Evolutionary conservation across 2,797 vertebrate genomes (phyloP), one percentile per base, ranked within the genome.

Genomic region (Diplodus sargus): DNA sequence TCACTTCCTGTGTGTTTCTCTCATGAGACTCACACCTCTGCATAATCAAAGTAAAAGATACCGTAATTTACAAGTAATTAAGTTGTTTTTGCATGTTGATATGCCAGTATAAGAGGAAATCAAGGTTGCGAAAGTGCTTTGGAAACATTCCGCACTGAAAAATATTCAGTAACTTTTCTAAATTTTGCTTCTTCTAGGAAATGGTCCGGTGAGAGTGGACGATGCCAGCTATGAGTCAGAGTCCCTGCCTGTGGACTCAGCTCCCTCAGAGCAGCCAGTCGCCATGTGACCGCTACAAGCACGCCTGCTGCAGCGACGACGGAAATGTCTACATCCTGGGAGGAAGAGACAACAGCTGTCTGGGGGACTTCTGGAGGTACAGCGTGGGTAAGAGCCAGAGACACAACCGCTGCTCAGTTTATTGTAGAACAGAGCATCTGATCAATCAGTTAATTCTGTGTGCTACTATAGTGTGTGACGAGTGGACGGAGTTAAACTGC

Each of bases 291-390:
- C 96, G 97, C 60, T 96, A 89, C 66, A 97, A 96, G 48, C 97
- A 97, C 0, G 94, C 96, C 56, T 96, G 95, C 84, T 94, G 93
- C 84, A 70, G 86, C 23, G 92, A 88, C 17, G 77, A 91, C 13
- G 95, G 92, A 20, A 70, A 91, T 4, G 86, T 98, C 16, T 98
- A 97, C 20, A 14, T 98, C 65, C 85, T 96, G 25, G 97, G 96
- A 22, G 97, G 97, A 39, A 85, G 96, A 45, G 87, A 87, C 79
- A 92, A 58, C 81, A 53, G 81, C 81, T 80, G 72, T 3, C 91
- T 96, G 56, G 85, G 91, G 47, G 97, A 98, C 90, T 96, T 97
- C 85, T 98, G 97, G 97, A 91, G 92, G 45, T 98, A 97, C 92
- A 90, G 74, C 16, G 90, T 96, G 2, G 95, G 97, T 97, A 92